A percentile compares a stretch with the other conserved stretches of the same genome.
Conservation (phyloP, 2,797 vertebrate genomes). For the Novumbra hubbsi region DNA sequence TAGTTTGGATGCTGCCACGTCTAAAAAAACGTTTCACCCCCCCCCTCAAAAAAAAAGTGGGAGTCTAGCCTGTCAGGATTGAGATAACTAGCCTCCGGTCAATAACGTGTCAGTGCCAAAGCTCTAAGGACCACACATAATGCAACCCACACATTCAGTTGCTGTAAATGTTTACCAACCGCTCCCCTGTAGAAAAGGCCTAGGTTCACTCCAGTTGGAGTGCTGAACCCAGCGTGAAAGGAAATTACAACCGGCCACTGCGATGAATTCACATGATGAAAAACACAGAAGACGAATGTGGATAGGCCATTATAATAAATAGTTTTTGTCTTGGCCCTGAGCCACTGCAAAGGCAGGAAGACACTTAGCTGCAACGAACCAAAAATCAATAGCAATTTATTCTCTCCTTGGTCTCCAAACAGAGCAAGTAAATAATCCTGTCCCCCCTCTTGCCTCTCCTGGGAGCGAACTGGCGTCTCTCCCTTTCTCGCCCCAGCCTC, state of each 20-base stretch:
- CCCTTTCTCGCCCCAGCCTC: conserved; percentile 29
- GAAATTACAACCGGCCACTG: conserved; percentile 16
- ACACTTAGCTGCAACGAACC: conserved; percentile 72
- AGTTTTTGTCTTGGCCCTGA: conserved; percentile 65
- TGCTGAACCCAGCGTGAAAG: neutral
- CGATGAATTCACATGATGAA: conserved; percentile 21
- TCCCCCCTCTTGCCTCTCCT: conserved; percentile 71
- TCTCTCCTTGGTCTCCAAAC: conserved; percentile 82
- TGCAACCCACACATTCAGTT: conserved; percentile 2
- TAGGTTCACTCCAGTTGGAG: neutral
- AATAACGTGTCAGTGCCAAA: neutral
- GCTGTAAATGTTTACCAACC: neutral
- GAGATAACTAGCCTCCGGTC: neutral
- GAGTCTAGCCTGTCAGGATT: conserved; percentile 1
- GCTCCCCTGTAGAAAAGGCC: neutral
- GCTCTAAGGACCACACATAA: conserved; percentile 1
- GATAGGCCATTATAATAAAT: conserved; percentile 47
- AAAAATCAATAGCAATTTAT: conserved; percentile 91
- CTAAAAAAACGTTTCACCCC: neutral
- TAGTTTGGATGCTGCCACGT: neutral
- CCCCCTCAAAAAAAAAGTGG: neutral
- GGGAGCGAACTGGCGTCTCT: conserved; percentile 54
- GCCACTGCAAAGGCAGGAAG: conserved; percentile 67
- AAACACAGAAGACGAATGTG: conserved; percentile 48
- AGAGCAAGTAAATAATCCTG: conserved; percentile 85